Base-by-base conservation (phyloP, 1,140 invertebrate genomes). In the Himalopsyche phryganea region DNA sequence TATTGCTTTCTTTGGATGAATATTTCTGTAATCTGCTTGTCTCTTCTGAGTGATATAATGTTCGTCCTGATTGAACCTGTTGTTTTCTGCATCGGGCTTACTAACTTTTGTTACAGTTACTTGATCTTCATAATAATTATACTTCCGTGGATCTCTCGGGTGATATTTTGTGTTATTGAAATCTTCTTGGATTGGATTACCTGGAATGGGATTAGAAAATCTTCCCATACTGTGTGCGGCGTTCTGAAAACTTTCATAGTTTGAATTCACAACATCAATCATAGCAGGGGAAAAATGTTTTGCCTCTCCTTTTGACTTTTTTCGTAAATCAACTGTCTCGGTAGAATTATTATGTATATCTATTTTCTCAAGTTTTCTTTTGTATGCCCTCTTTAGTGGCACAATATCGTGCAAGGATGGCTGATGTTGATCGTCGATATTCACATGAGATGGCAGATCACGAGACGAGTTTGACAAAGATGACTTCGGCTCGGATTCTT, bases 401-500 rank as follows among this genome's bases (percentile, higher is more conserved):
- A 28, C 9, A 5, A 5, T 3, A 5, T 28, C 23, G 9, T 28
- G 3, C 4, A 5, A 28, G 23, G 23, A 28, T 28, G 9, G 4
- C 9, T 28, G 23, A 28, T 28, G 9, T 5, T 28, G 23, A 28
- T 9, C 23, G 9, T 28, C 23, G 9, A 28, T 28, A 9, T n/a
- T n/a, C n/a, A n/a, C n/a, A n/a, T 3, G 9, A 28, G 23, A 28
- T 28, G 4, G 23, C 9, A 5, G 23, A 45, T 58, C 56, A 5
- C 47, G 15, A 2, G 56, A 51, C 14, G 48, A 7, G 19, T 11
- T 51, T 7, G 18, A 19, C n/a, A n/a, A n/a, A 15, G 18, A 6
- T n/a, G 15, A 7, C 10, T 20, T 19, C 6, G 53, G 47, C 35
- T 67, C 68, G 19, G 32, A 17, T 33, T 78, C 76, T 63, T 73